Conservation (phyloP, 2,113 vertebrate genomes). For the Pungitius pungitius region DNA sequence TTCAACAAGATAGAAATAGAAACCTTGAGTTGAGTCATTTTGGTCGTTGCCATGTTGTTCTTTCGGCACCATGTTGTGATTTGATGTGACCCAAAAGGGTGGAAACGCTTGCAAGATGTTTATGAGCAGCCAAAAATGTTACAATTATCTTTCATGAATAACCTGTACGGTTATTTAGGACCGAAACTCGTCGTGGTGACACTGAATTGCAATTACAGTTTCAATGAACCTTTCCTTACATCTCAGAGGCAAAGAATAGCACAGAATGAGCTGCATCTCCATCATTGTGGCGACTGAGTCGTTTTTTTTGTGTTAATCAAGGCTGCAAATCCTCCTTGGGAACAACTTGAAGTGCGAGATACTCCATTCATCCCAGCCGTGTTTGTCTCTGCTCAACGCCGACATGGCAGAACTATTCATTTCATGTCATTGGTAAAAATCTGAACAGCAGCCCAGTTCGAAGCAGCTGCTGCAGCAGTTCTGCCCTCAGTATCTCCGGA, state of each 20-base stretch:
- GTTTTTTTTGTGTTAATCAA: slow-evolving; percentile 9
- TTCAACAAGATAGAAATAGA: background rate
- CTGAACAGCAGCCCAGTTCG: slow-evolving; percentile 13
- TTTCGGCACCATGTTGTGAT: too few relatives aligned
- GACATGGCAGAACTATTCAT: background rate
- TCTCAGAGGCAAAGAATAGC: slow-evolving; percentile 3
- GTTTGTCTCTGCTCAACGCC: slow-evolving; percentile 6
- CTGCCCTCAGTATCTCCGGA: slow-evolving; percentile 37
- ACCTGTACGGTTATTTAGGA: too few relatives aligned
- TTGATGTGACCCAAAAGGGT: too few relatives aligned
- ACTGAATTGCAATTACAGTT: too few relatives aligned
- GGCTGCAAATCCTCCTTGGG: background rate
- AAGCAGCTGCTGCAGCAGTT: background rate
- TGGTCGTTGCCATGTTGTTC: background rate
- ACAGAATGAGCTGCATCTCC: background rate
- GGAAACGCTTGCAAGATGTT: too few relatives aligned
- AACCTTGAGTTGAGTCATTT: background rate
- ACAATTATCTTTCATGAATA: too few relatives aligned
- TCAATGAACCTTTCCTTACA: too few relatives aligned
- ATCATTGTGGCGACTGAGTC: background rate
- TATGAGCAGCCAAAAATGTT: too few relatives aligned
- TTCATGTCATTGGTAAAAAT: slow-evolving; percentile 16
- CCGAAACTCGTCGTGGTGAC: too few relatives aligned
- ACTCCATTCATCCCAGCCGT: background rate
- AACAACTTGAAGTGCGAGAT: background rate